phyloP scores from a whole-genome alignment of 2,797 vertebrate species.

The Gallinago stenura region DNA sequence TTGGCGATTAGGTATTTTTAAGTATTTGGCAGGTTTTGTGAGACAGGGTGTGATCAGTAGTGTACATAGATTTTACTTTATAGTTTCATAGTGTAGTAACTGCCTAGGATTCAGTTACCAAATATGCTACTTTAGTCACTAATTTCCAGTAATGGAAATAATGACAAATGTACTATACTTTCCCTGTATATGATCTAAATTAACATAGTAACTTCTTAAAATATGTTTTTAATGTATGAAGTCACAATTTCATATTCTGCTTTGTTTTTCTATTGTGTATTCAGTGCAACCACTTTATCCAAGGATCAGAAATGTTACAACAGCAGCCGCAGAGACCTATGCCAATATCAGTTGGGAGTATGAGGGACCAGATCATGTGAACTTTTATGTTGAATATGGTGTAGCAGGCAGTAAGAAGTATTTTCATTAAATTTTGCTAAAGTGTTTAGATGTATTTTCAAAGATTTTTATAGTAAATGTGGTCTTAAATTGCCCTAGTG shows the following conservation, averaged over 20 bases:
- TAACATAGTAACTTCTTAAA: constrained; percentile 3
- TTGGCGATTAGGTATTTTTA: not conserved
- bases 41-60: not conserved
- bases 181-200: constrained; percentile 1
- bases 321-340: constrained; percentile 85
- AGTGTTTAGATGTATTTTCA: constrained; percentile 60
- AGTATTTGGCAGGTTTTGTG: not conserved
- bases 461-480: constrained; percentile 29
- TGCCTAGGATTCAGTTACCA: constrained; percentile 12
- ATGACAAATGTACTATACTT: constrained; percentile 8
- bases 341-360: constrained; percentile 95
- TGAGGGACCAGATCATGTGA: constrained; percentile 90
- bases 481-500: not conserved
- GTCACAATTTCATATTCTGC: constrained; percentile 69
- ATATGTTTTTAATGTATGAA: constrained; percentile 9
- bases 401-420: constrained; percentile 92
- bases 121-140: not conserved
- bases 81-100: not conserved
- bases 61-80: not conserved
- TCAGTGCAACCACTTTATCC: constrained; percentile 85
- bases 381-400: constrained; percentile 94
- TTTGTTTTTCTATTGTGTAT: constrained; percentile 86
- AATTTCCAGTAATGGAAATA: constrained; percentile 27
- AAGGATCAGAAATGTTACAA: constrained; percentile 90
- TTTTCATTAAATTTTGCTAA: constrained; percentile 73